Evolutionary conservation across 2,113 vertebrate species (phyloP).

Genomic region (Amphiprion percula): DNA sequence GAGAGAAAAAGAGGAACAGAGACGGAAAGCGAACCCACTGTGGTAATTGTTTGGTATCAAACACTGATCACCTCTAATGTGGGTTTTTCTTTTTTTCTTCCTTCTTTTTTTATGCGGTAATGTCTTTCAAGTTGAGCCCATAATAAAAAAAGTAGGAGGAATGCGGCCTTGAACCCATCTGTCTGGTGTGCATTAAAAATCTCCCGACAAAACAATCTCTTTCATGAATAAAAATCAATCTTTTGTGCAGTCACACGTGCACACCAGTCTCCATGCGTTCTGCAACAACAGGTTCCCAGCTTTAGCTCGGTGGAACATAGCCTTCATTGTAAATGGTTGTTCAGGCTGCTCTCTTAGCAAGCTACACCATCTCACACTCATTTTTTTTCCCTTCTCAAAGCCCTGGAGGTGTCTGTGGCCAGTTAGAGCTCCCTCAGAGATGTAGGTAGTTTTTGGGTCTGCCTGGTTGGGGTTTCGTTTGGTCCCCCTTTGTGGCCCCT

Average conservation of each 20-base stretch:
- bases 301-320: conserved; percentile 36
- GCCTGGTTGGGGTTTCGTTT: conserved; percentile 29
- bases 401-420: conserved; percentile 71
- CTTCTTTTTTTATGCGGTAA: conserved; percentile 17
- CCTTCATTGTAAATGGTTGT: conserved; percentile 42
- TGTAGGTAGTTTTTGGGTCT: conserved; percentile 60
- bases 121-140: conserved; percentile 68
- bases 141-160: conserved; percentile 42
- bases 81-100: conserved; percentile 10
- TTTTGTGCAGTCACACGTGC: conserved; percentile 57
- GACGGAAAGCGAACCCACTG: conserved; percentile 36
- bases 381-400: conserved; percentile 45
- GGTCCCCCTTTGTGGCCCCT: conserved; percentile 57
- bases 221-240: conserved; percentile 69
- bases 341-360: conserved; percentile 34
- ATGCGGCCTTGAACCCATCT: conserved; percentile 69
- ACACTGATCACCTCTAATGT: conserved; percentile 59
- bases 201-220: conserved; percentile 64
- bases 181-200: conserved; percentile 74
- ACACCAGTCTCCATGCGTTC: conserved; percentile 44
- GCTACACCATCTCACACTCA: conserved; percentile 48
- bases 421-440: conserved; percentile 71
- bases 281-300: conserved; percentile 59
- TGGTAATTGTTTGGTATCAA: conserved; percentile 66
- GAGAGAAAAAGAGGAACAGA: background rate